These are phyloP conservation scores for Cavia porcellus DNA, from an alignment of 2,113 vertebrate species.

Conservation along the genomic window DNA sequence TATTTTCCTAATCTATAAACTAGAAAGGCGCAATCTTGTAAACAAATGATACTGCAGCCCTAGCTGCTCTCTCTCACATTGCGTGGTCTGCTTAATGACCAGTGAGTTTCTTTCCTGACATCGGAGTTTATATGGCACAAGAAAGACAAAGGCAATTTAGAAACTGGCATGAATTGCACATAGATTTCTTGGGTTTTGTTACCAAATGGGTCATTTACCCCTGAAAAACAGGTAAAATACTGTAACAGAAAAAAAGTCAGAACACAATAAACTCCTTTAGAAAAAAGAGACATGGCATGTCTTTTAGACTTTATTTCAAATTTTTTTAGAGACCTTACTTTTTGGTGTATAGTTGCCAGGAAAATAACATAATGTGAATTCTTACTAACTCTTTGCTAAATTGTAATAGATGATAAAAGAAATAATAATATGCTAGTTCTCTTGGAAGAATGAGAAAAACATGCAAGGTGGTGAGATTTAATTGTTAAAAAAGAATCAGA, in stretches of 20 bases:
- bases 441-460: not conserved
- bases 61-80: not conserved
- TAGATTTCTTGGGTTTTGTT: slow-evolving; percentile 60
- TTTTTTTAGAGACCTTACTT: slow-evolving; percentile 19
- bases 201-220: not conserved
- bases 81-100: not conserved
- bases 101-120: slow-evolving; percentile 54
- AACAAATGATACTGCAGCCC: not conserved
- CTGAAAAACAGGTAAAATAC: not conserved
- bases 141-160: slow-evolving; percentile 29
- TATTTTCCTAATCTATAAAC: slow-evolving; percentile 7
- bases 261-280: slow-evolving; percentile 34
- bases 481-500: slow-evolving; percentile 11
- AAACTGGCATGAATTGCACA: not conserved
- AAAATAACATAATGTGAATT: not conserved
- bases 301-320: slow-evolving; percentile 27
- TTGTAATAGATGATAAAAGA: not conserved
- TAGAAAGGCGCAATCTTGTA: not conserved
- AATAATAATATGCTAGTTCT: not conserved
- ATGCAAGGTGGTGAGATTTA: not conserved
- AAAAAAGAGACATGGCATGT: slow-evolving; percentile 32
- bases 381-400: not conserved
- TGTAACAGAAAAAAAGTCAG: slow-evolving; percentile 56
- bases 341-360: not conserved
- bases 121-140: slow-evolving; percentile 37